phyloP scores from a whole-genome alignment of 2,113 vertebrate species.

The Halichoerus grypus region DNA sequence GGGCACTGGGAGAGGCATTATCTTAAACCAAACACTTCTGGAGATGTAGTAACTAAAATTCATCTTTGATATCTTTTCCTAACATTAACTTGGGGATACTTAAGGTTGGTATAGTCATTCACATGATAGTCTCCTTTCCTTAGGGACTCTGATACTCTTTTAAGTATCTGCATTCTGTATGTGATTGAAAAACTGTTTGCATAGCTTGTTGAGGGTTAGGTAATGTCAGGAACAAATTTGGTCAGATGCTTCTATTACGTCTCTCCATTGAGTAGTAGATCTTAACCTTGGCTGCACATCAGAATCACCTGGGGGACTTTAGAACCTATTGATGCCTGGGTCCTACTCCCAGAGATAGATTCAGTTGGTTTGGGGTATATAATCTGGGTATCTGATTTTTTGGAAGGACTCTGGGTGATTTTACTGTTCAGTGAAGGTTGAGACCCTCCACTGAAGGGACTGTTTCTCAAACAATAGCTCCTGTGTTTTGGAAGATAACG shows the following conservation, averaged over 20 bases:
- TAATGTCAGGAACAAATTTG: neutral
- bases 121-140: neutral
- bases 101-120: neutral
- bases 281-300: neutral
- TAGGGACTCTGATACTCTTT: neutral
- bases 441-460: neutral
- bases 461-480: neutral
- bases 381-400: neutral
- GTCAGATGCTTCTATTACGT: neutral
- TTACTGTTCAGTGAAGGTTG: neutral
- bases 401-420: constrained; percentile 21
- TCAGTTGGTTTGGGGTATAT: neutral
- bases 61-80: constrained; percentile 22
- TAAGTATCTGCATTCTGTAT: constrained; percentile 1
- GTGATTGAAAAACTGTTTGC: neutral
- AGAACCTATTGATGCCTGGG: neutral
- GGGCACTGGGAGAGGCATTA: neutral
- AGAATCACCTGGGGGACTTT: neutral
- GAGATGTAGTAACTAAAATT: neutral
- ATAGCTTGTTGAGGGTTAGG: neutral
- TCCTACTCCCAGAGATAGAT: neutral
- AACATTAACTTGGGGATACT: neutral
- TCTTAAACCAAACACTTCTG: constrained; percentile 18
- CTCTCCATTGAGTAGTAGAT: neutral
- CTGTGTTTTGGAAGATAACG: constrained; percentile 30